phyloP scores from a whole-genome alignment of 2,888 invertebrate species.

The Girardia tigrina region DNA sequence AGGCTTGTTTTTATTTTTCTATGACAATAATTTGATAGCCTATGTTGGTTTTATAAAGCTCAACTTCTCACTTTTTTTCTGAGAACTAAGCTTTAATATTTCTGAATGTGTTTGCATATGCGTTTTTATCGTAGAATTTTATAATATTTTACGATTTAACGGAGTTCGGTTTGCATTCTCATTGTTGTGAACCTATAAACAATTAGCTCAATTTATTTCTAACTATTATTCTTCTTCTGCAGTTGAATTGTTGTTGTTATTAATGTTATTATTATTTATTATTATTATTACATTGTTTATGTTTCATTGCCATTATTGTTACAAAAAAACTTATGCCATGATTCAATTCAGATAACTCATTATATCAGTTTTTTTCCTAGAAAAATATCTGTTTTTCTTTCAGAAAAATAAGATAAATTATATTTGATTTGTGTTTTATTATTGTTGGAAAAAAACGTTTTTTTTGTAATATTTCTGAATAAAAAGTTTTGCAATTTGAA shows the following conservation, averaged over 20 bases:
- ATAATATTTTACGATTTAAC: not conserved
- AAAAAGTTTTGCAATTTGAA: too few species aligned
- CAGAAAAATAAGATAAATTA: not conserved
- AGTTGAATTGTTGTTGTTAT: not conserved
- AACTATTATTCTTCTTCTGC: not conserved
- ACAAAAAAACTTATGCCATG: not conserved
- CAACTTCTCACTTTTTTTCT: not conserved
- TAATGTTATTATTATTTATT: not conserved
- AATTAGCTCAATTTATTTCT: conserved; percentile 12
- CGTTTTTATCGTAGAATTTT: not conserved
- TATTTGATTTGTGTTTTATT: not conserved
- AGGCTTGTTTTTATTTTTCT: not conserved
- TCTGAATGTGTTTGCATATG: not conserved
- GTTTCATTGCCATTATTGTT: not conserved
- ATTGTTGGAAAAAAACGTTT: too few species aligned
- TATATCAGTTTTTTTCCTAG: not conserved
- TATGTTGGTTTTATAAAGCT: conserved; percentile 10
- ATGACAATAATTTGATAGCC: not conserved
- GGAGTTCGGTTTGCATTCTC: not conserved
- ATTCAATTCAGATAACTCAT: not conserved
- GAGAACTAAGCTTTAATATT: conserved; percentile 2
- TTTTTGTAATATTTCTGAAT: too few species aligned
- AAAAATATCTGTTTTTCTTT: not conserved
- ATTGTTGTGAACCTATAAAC: not conserved
- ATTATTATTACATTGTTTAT: not conserved